These are phyloP conservation scores for Eidolon helvum DNA, from an alignment of 2,113 vertebrate genomes.

Conservation along the genomic window DNA sequence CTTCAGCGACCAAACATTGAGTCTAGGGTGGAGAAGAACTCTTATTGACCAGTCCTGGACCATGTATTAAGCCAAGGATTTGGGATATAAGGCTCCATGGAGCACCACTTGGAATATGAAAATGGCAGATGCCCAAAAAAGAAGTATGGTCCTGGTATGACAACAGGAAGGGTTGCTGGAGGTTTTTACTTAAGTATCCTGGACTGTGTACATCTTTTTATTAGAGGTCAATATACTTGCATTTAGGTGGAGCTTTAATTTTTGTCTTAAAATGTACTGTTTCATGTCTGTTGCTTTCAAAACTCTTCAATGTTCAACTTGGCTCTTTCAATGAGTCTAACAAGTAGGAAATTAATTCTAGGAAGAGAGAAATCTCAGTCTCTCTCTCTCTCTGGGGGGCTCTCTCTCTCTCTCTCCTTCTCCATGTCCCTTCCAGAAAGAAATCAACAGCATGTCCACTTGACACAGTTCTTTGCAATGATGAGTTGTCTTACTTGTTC, in stretches of 20 bases:
- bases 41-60: background rate
- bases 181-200: background rate
- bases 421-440: background rate
- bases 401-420: background rate
- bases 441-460: background rate
- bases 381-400: background rate
- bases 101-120: background rate
- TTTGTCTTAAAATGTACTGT: background rate
- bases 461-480: background rate
- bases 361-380: background rate
- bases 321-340: background rate
- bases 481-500: background rate
- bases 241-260: background rate
- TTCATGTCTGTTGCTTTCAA: constrained; percentile 10
- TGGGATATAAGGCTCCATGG: background rate
- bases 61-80: background rate
- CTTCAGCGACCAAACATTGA: background rate
- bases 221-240: background rate
- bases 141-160: background rate
- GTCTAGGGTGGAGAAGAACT: background rate
- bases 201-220: background rate
- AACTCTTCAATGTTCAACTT: background rate
- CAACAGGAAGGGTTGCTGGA: background rate
- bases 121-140: background rate
- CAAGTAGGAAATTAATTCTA: background rate